These are phyloP conservation scores for Pandemis cinnamomeana DNA, from an alignment of 2,888 invertebrate genomes.

Conservation along the genomic window DNA sequence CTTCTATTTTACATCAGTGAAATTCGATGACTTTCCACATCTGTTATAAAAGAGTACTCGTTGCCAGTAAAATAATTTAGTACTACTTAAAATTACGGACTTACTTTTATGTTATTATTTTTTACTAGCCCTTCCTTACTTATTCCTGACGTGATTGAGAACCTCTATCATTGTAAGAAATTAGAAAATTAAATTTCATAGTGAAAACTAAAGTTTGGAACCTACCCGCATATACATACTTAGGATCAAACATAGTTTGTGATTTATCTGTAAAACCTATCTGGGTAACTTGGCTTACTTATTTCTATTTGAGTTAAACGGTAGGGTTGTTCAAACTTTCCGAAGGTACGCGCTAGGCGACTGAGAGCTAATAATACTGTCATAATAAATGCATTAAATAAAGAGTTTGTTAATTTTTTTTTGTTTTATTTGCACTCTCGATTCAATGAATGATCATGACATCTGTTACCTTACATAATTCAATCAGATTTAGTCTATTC, in stretches of 20 bases:
- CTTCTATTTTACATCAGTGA: too few species aligned
- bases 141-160: slow-evolving; percentile 23
- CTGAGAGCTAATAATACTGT: slow-evolving; percentile 84
- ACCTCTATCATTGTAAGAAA: slow-evolving; percentile 5
- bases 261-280: slow-evolving; percentile 9
- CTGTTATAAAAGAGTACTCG: too few species aligned
- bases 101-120: not conserved
- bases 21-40: too few species aligned
- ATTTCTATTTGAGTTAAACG: slow-evolving; percentile 41
- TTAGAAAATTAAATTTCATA: slow-evolving; percentile 6
- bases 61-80: too few species aligned
- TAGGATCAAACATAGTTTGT: slow-evolving; percentile 12
- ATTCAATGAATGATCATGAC: too few species aligned
- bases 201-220: not conserved
- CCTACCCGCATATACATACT: slow-evolving; percentile 10
- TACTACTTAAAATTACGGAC: not conserved
- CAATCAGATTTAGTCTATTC: too few species aligned
- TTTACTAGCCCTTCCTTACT: not conserved
- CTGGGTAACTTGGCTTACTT: slow-evolving; percentile 8
- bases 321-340: slow-evolving; percentile 83
- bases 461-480: too few species aligned
- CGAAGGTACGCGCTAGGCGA: slow-evolving; percentile 85
- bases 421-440: slow-evolving; percentile 53
- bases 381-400: slow-evolving; percentile 83
- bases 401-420: slow-evolving; percentile 80